Conservation (phyloP, 2,888 invertebrate species). For the Melieria picta region DNA sequence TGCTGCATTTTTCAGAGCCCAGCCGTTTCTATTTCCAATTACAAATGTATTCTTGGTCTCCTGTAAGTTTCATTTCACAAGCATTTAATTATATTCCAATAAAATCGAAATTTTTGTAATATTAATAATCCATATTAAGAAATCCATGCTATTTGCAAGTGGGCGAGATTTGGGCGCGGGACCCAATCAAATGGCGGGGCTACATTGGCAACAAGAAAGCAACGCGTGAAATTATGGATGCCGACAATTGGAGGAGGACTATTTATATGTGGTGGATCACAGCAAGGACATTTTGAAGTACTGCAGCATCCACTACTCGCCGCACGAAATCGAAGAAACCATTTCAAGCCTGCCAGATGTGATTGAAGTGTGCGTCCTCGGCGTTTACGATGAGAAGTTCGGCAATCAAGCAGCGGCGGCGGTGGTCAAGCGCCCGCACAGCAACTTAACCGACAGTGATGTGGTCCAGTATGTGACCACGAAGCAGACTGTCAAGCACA, state of each 20-base stretch:
- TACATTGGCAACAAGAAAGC: not conserved
- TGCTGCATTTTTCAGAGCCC: too few species aligned
- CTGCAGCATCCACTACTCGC: not conserved
- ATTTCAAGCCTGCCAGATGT: not conserved
- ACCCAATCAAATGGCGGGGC: not conserved
- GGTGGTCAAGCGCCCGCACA: too few species aligned
- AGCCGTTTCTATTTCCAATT: too few species aligned
- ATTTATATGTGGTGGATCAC: too few species aligned
- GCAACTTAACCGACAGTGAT: too few species aligned
- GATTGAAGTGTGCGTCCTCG: not conserved
- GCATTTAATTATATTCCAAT: too few species aligned
- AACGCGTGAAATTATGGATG: not conserved
- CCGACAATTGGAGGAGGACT: not conserved
- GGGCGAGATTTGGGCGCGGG: not conserved
- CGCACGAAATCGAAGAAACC: not conserved
- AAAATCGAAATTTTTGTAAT: too few species aligned
- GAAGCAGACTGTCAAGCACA: not conserved
- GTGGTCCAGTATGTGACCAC: too few species aligned
- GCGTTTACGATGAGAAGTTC: not conserved
- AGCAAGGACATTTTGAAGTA: constrained; percentile 5
- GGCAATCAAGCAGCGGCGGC: not conserved
- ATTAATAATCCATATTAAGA: too few species aligned
- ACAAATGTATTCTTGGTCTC: too few species aligned
- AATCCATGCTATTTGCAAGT: too few species aligned
- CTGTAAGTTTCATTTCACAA: too few species aligned